Base-by-base conservation (phyloP, 2,113 vertebrate species). In the Phalacrocorax aristotelis region DNA sequence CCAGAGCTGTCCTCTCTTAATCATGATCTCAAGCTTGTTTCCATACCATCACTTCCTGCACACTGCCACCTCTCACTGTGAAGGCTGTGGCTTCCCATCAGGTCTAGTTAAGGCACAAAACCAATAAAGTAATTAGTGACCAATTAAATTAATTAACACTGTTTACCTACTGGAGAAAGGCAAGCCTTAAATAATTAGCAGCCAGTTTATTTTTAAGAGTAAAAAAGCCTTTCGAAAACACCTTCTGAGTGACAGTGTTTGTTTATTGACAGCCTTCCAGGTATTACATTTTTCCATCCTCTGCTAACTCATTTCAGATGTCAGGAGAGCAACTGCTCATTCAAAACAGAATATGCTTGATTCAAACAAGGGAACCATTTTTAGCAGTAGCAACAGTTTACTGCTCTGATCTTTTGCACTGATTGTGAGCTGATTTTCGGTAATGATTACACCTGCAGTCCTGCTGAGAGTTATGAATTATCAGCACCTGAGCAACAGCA, bases 241-340 rank as follows among this genome's bases (percentile, higher is more conserved):
- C 78, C 48, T 94, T 54, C 91, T 94, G 75, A 95, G 66, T 86
- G 68, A 70, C 93, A 91, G 36, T 75, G 95, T 95, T 97, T 97
- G 95, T 96, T 97, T 97, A 94, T 26, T 90, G 79, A 94, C 60
- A 81, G 93, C 55, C 94, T 86, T 69, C 20, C 75, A 90, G 46
- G 78, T 88, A 95, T 95, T 80, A 90, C 5, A n/a, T 83, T 91
- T 94, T 95, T 91, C 44, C 75, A 83, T 42, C 38, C 62, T 64
- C 54, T 93, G 51, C 51, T 97, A 97, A 97, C 71, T 90, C 60
- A 40, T 75, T 93, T 95, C 96, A 97, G 96, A 91, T 97, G 97
- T 93, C 86, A n/a, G 34, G 46, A 85, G n/a, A 91, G 42, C 38
- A 83, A 58, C 32, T 4, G 4, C 26, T 60, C 78, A 64, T 83